Evolutionary conservation across 2,888 invertebrate species (phyloP).

Genomic region (Heliconius charithonia): DNA sequence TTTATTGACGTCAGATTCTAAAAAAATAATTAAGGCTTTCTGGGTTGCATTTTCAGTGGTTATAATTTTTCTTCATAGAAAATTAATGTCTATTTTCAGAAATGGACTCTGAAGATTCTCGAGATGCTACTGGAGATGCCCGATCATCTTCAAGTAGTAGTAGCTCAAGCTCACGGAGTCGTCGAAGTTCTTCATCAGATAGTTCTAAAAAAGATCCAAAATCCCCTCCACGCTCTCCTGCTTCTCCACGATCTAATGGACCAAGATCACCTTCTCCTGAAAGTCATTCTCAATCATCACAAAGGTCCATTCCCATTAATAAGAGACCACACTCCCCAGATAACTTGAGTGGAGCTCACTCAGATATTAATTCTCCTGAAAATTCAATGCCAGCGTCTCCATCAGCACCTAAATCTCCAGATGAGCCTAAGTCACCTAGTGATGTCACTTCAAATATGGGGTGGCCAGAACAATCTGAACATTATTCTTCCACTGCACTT

Average conservation of each 20-base stretch:
- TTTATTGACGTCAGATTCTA: conserved; percentile 9
- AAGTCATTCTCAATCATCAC: conserved; percentile 51
- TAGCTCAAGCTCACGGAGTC: conserved; percentile 77
- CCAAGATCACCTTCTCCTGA: conserved; percentile 63
- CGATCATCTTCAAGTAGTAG: conserved; percentile 79
- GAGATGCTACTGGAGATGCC: conserved; percentile 75
- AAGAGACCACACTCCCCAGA: conserved; percentile 66
- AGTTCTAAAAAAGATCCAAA: conserved; percentile 71
- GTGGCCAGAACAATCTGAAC: conserved; percentile 59
- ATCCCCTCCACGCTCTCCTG: conserved; percentile 61
- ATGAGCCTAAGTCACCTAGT: conserved; percentile 75
- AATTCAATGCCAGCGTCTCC: conserved; percentile 73
- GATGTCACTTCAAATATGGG: conserved; percentile 60
- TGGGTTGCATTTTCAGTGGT: conserved; percentile 6
- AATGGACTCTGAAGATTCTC: conserved; percentile 86
- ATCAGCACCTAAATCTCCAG: conserved; percentile 72
- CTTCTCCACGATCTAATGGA: conserved; percentile 54
- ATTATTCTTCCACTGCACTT: conserved; percentile 61
- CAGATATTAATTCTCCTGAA: conserved; percentile 78
- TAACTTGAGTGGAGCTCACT: conserved; percentile 75
- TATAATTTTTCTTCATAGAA: conserved; percentile 22
- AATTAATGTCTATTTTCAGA: conserved; percentile 65
- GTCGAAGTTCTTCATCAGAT: conserved; percentile 74
- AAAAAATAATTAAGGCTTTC: conserved; percentile 24
- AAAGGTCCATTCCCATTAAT: conserved; percentile 53